A percentile compares a stretch with the other conserved stretches of the same genome.
Conservation (phyloP, 2,113 vertebrate species). For the Poecilia latipinna region DNA sequence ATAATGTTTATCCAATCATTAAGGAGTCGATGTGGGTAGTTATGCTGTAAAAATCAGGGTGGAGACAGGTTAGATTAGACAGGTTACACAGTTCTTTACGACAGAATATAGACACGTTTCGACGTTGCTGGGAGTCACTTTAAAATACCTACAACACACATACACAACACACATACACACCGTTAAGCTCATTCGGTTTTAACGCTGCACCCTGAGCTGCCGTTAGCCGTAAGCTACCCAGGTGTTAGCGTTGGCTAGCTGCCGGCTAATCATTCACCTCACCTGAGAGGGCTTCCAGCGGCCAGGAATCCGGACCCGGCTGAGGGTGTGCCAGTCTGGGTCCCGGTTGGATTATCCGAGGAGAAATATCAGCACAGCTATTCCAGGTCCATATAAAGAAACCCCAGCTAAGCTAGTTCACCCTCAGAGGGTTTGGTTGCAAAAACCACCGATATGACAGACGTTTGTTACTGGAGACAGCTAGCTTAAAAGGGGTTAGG, state of each 20-base stretch:
- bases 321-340: background rate
- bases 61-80: too few species aligned
- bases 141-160: background rate
- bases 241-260: conserved; percentile 31
- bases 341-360: background rate
- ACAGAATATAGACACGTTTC: too few species aligned
- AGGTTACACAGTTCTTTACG: too few species aligned
- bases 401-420: too few species aligned
- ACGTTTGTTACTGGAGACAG: conserved; percentile 4
- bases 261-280: conserved; percentile 45
- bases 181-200: conserved; percentile 7
- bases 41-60: too few species aligned
- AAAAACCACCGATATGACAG: background rate
- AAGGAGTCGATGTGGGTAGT: too few species aligned
- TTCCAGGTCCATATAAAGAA: background rate
- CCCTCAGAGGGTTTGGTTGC: background rate
- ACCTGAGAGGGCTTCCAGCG: conserved; percentile 38
- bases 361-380: background rate
- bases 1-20: too few species aligned
- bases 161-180: background rate
- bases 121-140: background rate
- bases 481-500: conserved; percentile 24
- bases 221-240: background rate
- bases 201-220: background rate
- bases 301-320: background rate